A percentile compares a stretch with the other conserved stretches of the same genome.
phyloP scores from a whole-genome alignment of 2,113 vertebrate species.

The Malurus melanocephalus region DNA sequence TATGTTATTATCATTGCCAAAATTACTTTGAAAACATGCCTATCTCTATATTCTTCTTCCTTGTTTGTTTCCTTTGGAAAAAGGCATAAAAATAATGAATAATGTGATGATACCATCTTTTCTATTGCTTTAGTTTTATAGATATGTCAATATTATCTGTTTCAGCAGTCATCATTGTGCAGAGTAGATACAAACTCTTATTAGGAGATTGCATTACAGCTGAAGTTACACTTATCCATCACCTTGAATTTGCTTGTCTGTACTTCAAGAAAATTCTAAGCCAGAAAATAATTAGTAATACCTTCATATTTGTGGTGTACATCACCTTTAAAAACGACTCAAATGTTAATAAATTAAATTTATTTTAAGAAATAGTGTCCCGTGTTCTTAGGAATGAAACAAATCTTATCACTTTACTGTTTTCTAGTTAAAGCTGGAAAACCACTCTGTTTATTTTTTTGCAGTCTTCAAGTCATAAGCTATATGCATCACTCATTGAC shows the following conservation, averaged over 20 bases:
- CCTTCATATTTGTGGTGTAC: neutral
- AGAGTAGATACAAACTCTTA: neutral
- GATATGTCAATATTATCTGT: neutral
- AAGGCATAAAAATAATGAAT: constrained; percentile 1
- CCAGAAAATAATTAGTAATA: neutral
- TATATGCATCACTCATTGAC: neutral
- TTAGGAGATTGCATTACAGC: neutral
- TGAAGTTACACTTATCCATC: neutral
- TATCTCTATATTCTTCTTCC: neutral
- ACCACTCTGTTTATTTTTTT: neutral
- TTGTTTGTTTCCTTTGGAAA: neutral
- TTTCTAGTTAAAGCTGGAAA: neutral
- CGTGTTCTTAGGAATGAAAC: neutral
- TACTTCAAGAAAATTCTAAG: neutral
- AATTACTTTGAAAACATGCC: neutral
- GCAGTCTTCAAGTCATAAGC: too few relatives aligned
- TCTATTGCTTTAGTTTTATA: constrained; percentile 19
- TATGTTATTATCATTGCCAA: neutral
- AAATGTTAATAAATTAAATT: neutral
- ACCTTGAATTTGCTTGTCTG: neutral
- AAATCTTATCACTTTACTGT: neutral
- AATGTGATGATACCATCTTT: neutral
- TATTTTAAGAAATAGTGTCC: neutral
- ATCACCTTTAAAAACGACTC: neutral
- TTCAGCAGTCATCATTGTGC: neutral